Evolutionary conservation across 2,888 invertebrate genomes (phyloP), one percentile per base, ranked within the genome.

Genomic region (Chrysolina haemoptera): DNA sequence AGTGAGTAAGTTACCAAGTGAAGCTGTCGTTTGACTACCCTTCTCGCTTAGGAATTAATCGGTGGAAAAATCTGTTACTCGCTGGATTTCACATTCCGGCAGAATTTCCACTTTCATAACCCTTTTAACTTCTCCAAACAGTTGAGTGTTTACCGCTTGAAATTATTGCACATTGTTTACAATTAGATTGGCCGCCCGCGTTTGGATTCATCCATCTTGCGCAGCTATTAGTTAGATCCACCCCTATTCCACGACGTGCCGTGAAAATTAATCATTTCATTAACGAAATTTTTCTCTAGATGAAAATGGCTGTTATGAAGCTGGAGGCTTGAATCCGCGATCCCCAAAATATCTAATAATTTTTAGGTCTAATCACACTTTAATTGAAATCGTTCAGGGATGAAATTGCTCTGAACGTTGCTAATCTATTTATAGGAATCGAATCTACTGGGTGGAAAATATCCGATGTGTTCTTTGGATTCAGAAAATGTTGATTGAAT

Each of bases 321-420:
- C 59, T 35, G 50, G 27, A 27, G 59, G 55, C 65, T 59, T 59
- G 22, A 48, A 63, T 53, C 59, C 59, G 41, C 27, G 59, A 71
- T 35, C 71, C 64, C 71, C 59, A 48, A 71, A 71, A 71, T 66
- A 64, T 53, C 71, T 66, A 71, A 66, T 71, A 71, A 65, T 65
- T 71, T 71, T 55, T 71, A 59, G 71, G 46, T 71, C 63, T 72
- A 72, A 72, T 72, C 68, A 72, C 46, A 59, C 62, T 72, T 62
- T 68, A 64, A 72, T 72, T 72, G 68, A 72, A 72, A 68, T 72
- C 64, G 48, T 64, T 72, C 68, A 72, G 64, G 72, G 63, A 53
- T 48, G 63, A 72, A 72, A 63, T 68, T 67, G 62, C 68, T 41
- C 53, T 68, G 18, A 65, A 35, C 65, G 65, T 41, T 59, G 59